Base-by-base conservation (phyloP, 2,113 vertebrate species). In the Tiliqua scincoides region DNA sequence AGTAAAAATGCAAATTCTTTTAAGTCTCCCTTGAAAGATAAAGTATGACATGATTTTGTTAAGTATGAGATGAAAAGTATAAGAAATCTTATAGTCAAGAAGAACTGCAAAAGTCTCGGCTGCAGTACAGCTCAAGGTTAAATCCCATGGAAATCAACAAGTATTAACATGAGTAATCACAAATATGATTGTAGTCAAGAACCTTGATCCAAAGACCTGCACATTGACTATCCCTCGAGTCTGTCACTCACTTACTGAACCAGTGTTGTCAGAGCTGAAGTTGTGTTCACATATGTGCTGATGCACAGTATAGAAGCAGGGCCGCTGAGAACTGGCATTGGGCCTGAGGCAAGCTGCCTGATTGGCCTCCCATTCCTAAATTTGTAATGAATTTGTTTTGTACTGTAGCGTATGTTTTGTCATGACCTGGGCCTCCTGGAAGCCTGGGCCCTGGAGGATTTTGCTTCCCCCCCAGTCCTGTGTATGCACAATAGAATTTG, bases 51-150 rank as follows among this genome's bases (percentile, higher is more conserved):
- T 32, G 6, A n/a, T 32, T 70, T 70, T 35, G 35, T 71, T 78
- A 23, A 14, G 61, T 37, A 72, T 43, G 89, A 89, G 79, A 12
- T 82, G 74, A 91, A 75, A 85, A 92, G 88, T 87, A 93, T 86
- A 89, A 63, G 94, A 93, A 89, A 89, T 70, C 90, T 87, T 87
- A 76, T 78, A 94, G 76, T 43, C 77, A 79, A 83, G 37, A 52
- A 30, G 68, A 78, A 7, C 61, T 87, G 77, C 27, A 86, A 78
- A 85, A 20, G 15, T 87, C 20, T 79, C 76, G 65, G 48, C 40
- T 65, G 76, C 59, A 63, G 32, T 20, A 3, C 25, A 52, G 62
- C 20, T 63, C 9, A 48, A 80, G 32, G 57, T 25, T 72, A 70
- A 32, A 30, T 11, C 20, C n/a, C 27, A 80, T 73, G 21, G 43